Evolutionary conservation across 2,797 vertebrate species (phyloP), one percentile per base, ranked within the genome.

Genomic region (Gymnoscopelus braueri): DNA sequence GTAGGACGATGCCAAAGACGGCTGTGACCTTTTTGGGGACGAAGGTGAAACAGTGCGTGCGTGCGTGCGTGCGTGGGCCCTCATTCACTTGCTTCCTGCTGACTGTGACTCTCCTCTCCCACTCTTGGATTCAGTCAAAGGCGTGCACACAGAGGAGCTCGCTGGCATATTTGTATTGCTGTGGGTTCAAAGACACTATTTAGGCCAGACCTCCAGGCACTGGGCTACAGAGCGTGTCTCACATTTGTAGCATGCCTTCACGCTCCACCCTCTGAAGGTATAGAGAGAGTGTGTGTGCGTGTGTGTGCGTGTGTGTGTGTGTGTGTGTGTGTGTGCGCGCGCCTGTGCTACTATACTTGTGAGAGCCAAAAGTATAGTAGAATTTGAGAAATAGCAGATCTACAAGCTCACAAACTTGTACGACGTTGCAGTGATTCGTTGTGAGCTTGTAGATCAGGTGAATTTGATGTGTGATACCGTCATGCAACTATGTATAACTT

Each of bases 181-280:
- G 82, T 83, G 79, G 70, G 75, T 67, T 84, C 71, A 75, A 65
- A 69, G 73, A 58, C 62, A 3, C 67, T 65, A 8, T 81, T 80
- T 65, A 56, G 71, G 49, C 60, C 56, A 49, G 70, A 19, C 72
- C 60, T 73, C 44, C 14, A 56, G 67, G 65, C 75, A 1, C 69
- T 56, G 62, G 59, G 67, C 65, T 64, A 59, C 61, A n/a, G 56
- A 66, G 77, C 82, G 73, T 71, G 69, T 62, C 74, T 80, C 70
- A 61, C 81, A 79, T 72, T 71, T 52, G 66, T 76, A 35, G 73
- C 81, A 83, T 79, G 63, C 80, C 69, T 78, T 68, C 57, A 3
- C 35, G 11, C 10, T 48, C 67, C 61, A 64, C 67, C 75, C 74
- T 59, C 55, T 13, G 49, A 35, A 52, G 51, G 35, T 44, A 32